Percentiles rank a stretch among this genome's conserved stretches.
Evolutionary conservation across 2,888 invertebrate species (phyloP).

Genomic region (Anodontia alba): DNA sequence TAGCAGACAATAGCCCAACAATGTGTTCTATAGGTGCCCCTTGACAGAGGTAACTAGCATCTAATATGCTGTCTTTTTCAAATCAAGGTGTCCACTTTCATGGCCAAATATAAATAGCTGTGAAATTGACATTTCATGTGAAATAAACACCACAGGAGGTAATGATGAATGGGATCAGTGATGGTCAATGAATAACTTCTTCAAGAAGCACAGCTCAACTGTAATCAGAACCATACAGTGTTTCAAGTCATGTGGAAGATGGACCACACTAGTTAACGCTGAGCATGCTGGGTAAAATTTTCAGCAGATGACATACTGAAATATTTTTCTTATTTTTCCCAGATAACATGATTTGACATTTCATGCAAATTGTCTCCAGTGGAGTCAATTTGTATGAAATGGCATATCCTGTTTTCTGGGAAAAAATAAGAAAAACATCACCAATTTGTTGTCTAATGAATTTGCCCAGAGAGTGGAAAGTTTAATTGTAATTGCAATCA

Average conservation of each 20-base stretch:
- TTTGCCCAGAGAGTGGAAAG: too few relatives aligned
- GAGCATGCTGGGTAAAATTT: too few relatives aligned
- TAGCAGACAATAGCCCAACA: background rate
- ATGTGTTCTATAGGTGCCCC: constrained; percentile 1
- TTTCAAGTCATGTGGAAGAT: background rate
- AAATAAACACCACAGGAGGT: constrained; percentile 27
- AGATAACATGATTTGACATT: too few relatives aligned
- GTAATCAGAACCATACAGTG: background rate
- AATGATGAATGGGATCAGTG: background rate
- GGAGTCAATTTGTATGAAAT: too few relatives aligned
- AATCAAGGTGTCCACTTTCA: constrained; percentile 48
- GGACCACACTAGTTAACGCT: background rate
- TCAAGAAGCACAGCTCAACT: background rate
- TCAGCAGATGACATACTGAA: too few relatives aligned
- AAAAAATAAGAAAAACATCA: too few relatives aligned
- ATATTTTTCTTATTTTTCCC: too few relatives aligned
- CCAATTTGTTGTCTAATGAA: too few relatives aligned
- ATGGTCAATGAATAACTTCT: constrained; percentile 16
- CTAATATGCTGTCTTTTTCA: constrained; percentile 38
- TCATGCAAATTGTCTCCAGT: too few relatives aligned
- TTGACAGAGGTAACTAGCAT: constrained; percentile 24
- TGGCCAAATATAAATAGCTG: constrained; percentile 31
- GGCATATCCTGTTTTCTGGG: too few relatives aligned
- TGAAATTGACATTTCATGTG: constrained; percentile 26
- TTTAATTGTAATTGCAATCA: too few relatives aligned